Evolutionary conservation across 64 coral and sea anemone genomes (phyloP), one percentile per base, ranked within the genome.

Genomic region (Astreopora myriophthalma): DNA sequence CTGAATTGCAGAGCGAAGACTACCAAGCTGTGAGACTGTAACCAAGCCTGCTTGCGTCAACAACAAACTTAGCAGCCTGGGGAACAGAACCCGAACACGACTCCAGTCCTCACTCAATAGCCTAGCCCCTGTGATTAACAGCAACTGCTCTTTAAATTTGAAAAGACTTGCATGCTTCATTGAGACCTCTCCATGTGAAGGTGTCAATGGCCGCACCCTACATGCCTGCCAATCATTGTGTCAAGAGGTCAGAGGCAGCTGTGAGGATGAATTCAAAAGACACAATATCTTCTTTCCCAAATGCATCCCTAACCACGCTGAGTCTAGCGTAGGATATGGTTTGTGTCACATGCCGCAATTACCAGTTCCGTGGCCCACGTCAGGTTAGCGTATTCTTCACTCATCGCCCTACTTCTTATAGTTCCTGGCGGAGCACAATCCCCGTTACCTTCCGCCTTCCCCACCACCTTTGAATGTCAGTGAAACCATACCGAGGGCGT

Each of bases 1-100:
- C 20, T 83, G 6, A 13, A 4, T 65, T 38, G 20, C 34, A 83
- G 79, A 65, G 1, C 26, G 14, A 36, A 36, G 6, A 11, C 58
- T 83, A 26, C 79, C 79, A 83, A 83, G 32, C 19, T 83, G 79
- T 27, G 57, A 83, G 34, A 12, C 10, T 25, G 34, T n/a, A 83
- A 83, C 30, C 58, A 60, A 37, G 79, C 55, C 79, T 23, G 79
- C 79, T 3, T 83, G 79, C 34, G 1, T 83, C 6, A 58, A 63
- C 32, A 35, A 65, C 79, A 38, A 83, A 64, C 31, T 64, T 22
- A 25, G 20, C 34, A 23, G 79, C 16, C 57, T 83, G 22, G 52
- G 32, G 27, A 83, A 83, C 17, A 34, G 26, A 1, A 65, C 79
- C 19, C 61, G 57, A 65, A 33, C 7, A 37, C 79, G 34, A 10